These are phyloP conservation scores for Percopsis transmontana DNA, from an alignment of 2,113 vertebrate species.

Conservation along the genomic window DNA sequence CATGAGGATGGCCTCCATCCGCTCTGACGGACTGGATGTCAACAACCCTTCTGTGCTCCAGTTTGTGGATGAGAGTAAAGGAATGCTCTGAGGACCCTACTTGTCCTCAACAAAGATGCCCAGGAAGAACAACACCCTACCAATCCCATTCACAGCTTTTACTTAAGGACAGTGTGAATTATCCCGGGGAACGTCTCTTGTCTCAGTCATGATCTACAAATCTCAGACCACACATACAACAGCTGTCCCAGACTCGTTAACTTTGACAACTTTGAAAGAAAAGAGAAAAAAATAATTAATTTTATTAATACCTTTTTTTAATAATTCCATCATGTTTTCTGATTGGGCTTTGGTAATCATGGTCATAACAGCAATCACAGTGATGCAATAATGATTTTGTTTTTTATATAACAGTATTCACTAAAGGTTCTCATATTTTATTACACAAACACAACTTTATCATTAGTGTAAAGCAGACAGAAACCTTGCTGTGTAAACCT, in stretches of 20 bases:
- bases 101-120: neutral
- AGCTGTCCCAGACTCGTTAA: neutral
- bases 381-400: neutral
- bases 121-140: neutral
- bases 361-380: neutral
- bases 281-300: neutral
- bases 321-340: neutral
- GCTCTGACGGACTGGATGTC: fast-evolving
- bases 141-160: no score
- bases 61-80: slow-evolving; percentile 63
- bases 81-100: slow-evolving; percentile 18
- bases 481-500: no score
- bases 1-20: fast-evolving
- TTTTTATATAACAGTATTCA: no score
- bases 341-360: neutral
- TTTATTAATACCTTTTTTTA: neutral
- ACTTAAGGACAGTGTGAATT: no score
- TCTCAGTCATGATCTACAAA: slow-evolving; percentile 11
- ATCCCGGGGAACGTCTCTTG: no score
- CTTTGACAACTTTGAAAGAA: neutral
- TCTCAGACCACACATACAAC: slow-evolving; percentile 12
- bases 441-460: no score
- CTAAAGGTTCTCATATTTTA: no score
- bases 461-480: no score
- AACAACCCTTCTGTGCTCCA: neutral